Evolutionary conservation across 2,888 invertebrate species (phyloP).

Genomic region (Pimpla rufipes): DNA sequence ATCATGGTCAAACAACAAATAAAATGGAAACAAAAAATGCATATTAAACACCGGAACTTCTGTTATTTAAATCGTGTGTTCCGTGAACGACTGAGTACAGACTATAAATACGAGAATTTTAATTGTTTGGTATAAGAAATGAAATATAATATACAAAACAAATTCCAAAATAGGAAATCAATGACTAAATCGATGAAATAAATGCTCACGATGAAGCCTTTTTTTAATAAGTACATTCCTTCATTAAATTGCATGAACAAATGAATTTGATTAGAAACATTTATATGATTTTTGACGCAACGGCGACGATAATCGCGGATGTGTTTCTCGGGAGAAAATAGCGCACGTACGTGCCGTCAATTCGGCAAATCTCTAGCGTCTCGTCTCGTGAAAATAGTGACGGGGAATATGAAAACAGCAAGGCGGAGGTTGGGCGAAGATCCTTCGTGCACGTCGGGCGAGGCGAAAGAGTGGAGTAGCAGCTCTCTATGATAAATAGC

Average conservation of each 20-base stretch:
- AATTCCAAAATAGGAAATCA: not conserved
- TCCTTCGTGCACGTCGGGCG: constrained; percentile 28
- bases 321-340: constrained; percentile 50
- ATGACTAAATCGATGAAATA: not conserved
- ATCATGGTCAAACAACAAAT: not conserved
- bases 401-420: constrained; percentile 63
- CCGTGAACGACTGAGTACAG: too few relatives aligned
- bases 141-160: not conserved
- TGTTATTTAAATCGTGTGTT: too few relatives aligned
- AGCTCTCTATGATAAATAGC: constrained; percentile 80
- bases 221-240: too few relatives aligned
- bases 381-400: constrained; percentile 65
- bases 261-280: not conserved
- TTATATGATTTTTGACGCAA: not conserved
- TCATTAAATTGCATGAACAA: not conserved
- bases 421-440: constrained; percentile 24
- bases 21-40: not conserved
- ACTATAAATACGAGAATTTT: too few relatives aligned
- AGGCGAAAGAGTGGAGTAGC: constrained; percentile 35
- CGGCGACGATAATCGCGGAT: constrained; percentile 40
- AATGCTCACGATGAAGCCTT: not conserved
- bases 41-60: too few relatives aligned
- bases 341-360: constrained; percentile 67
- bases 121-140: too few relatives aligned
- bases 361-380: constrained; percentile 66